Base-by-base conservation (phyloP, 2,888 invertebrate genomes). In the Sesia apiformis region DNA sequence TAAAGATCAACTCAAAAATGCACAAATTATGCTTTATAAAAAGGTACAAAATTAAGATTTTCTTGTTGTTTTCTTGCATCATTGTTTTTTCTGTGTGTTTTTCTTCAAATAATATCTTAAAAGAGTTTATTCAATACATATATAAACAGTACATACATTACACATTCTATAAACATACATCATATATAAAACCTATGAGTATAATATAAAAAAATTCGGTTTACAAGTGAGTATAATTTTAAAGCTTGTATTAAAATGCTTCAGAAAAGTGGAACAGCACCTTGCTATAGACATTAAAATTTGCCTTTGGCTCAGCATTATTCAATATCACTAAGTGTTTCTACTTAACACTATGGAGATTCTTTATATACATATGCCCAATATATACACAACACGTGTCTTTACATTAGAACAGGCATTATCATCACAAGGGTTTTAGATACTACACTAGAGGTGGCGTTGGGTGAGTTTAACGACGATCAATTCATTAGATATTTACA, bases 281-380 rank as follows among this genome's bases (percentile, higher is more conserved):
- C 85, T 82, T 76, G 70, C 74, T 73, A 71, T 70, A 81, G 76
- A 82, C 76, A 75, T 76, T 70, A 64, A 62, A 71, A 70, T 74
- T 74, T 78, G 85, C 86, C 87, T 87, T 86, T 84, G 86, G 86
- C 86, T 84, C 75, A 82, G 71, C 74, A 76, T 75, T 70, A 70
- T 65, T 64, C 64, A 51, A 43, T 60, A 46, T 23, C 23, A 46
- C 46, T 46, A 23, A 23, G 23, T 23, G 23, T 23, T 46, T 46
- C n/a, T 23, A 46, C 46, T 23, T 46, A 8, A 8, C 46, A 46
- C 46, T 46, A 46, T 3, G 46, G 83, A 83, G 81, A 82, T 84
- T 84, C 81, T 69, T 46, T 66, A 70, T 70, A 64, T 64, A 67
- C 64, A 68, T 7, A 60, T 59, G 57, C 55, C 56, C 63, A 55